Evolutionary conservation across 2,888 invertebrate genomes (phyloP).

Genomic region (Leptopilina syphax): DNA sequence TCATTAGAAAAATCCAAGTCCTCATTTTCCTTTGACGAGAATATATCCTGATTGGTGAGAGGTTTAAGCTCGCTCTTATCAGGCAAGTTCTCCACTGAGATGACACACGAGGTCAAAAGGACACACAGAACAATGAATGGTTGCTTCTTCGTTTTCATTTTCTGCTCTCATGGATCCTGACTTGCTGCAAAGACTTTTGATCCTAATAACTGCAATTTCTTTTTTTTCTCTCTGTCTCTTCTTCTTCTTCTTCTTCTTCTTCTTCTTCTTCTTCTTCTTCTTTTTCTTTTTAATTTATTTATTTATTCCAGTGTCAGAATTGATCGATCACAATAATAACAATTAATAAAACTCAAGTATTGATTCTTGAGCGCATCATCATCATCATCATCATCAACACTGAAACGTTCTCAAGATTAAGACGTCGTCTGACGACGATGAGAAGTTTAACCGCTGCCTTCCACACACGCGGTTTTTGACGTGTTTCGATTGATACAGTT

Average conservation of each 20-base stretch:
- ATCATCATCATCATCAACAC: background rate
- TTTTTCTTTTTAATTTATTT: too few relatives aligned
- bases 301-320: too few relatives aligned
- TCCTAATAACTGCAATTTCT: background rate
- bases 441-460: slow-evolving; percentile 21
- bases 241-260: background rate
- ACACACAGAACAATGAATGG: slow-evolving; percentile 59
- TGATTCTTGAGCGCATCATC: background rate
- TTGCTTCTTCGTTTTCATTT: slow-evolving; percentile 67
- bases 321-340: background rate
- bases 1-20: slow-evolving; percentile 7
- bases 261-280: background rate
- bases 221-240: background rate
- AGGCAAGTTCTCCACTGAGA: background rate
- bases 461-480: slow-evolving; percentile 38
- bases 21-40: background rate
- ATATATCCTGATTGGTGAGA: background rate
- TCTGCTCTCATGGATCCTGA: slow-evolving; percentile 67
- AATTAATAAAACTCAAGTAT: background rate
- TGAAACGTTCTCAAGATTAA: background rate
- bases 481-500: slow-evolving; percentile 39
- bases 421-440: slow-evolving; percentile 4
- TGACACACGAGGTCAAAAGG: slow-evolving; percentile 37
- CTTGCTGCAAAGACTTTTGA: background rate
- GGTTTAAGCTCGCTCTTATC: background rate